Evolutionary conservation across 2,888 invertebrate genomes (phyloP).

Genomic region (Erannis defoliaria): DNA sequence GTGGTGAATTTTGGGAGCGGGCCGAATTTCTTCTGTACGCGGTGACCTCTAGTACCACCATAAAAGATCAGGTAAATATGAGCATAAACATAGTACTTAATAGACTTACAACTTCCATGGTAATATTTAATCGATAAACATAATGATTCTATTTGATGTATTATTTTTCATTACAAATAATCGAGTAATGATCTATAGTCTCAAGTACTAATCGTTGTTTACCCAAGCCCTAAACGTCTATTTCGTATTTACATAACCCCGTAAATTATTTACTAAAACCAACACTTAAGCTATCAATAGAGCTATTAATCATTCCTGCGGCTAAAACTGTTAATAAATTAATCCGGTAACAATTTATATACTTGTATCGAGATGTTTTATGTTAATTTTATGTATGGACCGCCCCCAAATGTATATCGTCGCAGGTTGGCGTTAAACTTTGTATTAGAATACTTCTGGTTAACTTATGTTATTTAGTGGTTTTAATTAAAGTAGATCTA

Average conservation of each 20-base stretch:
- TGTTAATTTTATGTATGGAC: conserved; percentile 78
- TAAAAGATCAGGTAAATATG: no score
- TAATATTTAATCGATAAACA: neutral
- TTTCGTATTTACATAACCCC: conserved; percentile 32
- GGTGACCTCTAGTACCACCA: no score
- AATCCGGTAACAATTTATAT: conserved; percentile 71
- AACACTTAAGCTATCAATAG: conserved; percentile 52
- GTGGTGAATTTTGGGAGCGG: no score
- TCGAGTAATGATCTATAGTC: conserved; percentile 11
- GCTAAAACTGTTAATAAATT: conserved; percentile 70
- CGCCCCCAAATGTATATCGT: conserved; percentile 68
- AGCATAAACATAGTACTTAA: no score
- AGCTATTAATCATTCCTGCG: conserved; percentile 61
- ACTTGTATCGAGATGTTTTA: conserved; percentile 73
- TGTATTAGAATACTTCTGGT: neutral
- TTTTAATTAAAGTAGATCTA: neutral
- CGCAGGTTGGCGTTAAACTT: conserved; percentile 53
- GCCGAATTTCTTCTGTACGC: no score
- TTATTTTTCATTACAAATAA: conserved; percentile 3
- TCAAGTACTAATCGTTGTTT: conserved; percentile 19
- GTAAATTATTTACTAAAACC: conserved; percentile 47
- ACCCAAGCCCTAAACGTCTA: conserved; percentile 19
- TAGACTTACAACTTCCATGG: no score
- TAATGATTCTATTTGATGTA: neutral
- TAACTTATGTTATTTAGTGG: neutral